Evolutionary conservation across 2,797 vertebrate species (phyloP).

Genomic region (Squalus acanthias): DNA sequence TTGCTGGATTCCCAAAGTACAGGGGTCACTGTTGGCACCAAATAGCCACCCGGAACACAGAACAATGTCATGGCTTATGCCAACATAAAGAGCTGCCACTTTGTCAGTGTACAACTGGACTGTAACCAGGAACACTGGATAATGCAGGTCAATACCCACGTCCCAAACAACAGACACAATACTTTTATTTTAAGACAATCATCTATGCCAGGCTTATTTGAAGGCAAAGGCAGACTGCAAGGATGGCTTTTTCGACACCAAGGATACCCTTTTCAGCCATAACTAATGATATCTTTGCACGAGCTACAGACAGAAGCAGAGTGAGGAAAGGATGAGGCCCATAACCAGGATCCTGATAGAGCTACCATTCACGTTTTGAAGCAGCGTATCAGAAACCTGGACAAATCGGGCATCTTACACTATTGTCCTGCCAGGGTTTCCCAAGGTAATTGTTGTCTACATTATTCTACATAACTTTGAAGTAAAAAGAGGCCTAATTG

Average conservation of each 20-base stretch:
- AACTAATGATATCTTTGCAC: neutral
- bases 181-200: neutral
- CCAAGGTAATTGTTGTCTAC: neutral
- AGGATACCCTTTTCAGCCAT: neutral
- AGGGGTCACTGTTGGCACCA: neutral
- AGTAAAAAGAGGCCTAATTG: neutral
- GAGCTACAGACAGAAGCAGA: neutral
- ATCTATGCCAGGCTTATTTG: neutral
- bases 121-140: neutral
- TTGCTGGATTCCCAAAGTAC: neutral
- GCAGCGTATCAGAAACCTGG: neutral
- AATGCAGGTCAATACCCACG: neutral
- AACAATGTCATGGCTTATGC: constrained; percentile 3
- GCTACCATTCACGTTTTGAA: neutral
- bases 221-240: neutral
- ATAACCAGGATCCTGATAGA: neutral
- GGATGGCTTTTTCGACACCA: neutral
- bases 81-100: neutral
- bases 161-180: neutral
- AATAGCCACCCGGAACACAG: neutral
- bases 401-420: neutral
- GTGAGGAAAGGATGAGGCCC: neutral
- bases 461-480: neutral
- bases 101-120: neutral
- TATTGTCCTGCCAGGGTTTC: neutral